A percentile compares a stretch with the other conserved stretches of the same genome.
phyloP scores from a whole-genome alignment of 2,113 vertebrate species.

The Tragelaphus imberbis region DNA sequence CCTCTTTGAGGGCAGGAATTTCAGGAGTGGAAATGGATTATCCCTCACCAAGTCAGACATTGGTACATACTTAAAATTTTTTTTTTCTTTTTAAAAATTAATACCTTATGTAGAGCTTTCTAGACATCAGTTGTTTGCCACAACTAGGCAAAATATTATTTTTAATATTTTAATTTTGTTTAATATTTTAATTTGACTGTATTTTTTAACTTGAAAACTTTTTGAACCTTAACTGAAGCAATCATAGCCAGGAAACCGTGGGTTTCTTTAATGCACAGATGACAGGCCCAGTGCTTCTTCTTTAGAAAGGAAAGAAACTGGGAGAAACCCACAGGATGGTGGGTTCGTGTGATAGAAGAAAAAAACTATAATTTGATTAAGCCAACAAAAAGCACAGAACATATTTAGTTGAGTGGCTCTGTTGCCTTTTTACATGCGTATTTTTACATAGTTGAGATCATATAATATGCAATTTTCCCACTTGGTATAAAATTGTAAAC shows the following conservation, averaged over 20 bases:
- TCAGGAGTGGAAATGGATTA: not conserved
- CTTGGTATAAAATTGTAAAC: not conserved
- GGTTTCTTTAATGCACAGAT: not conserved
- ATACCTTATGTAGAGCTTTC: not conserved
- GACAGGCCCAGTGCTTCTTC: not conserved
- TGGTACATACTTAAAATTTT: not conserved
- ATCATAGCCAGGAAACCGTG: not conserved
- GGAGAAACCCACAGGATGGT: not conserved
- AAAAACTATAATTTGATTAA: not conserved
- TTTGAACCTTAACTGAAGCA: not conserved
- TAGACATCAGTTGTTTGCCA: not conserved
- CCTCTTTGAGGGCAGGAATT: not conserved
- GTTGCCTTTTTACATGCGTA: not conserved
- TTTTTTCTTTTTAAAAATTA: not conserved
- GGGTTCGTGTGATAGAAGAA: not conserved
- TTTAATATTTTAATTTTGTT: not conserved
- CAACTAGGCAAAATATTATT: not conserved
- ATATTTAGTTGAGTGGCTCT: not conserved
- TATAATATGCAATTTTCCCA: not conserved
- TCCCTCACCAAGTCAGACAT: not conserved
- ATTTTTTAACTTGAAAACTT: not conserved
- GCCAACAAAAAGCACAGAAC: not conserved
- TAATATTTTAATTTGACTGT: not conserved
- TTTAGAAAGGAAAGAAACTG: not conserved
- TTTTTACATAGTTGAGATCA: not conserved